These are phyloP conservation scores for Felis chaus DNA, from an alignment of 2,113 vertebrate genomes.

Conservation along the genomic window DNA sequence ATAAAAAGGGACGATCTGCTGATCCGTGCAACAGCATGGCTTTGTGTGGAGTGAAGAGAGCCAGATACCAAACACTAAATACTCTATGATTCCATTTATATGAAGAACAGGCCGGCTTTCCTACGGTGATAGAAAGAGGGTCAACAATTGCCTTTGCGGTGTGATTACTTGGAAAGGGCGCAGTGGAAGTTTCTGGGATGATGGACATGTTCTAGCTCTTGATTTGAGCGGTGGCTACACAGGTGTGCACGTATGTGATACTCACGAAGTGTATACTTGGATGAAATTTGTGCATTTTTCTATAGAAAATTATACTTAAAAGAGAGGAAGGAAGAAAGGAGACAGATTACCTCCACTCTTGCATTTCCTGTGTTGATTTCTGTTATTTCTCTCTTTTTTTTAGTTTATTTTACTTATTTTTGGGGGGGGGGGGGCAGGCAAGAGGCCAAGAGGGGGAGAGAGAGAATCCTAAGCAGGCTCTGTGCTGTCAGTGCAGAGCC, in stretches of 20 bases:
- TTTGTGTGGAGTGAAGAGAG: not conserved
- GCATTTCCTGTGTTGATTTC: not conserved
- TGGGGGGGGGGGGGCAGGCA: no score
- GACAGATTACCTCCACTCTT: not conserved
- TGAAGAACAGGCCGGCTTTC: not conserved
- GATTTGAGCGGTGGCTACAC: not conserved
- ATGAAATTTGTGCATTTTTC: not conserved
- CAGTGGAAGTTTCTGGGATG: not conserved
- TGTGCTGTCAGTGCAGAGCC: no score
- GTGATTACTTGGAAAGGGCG: not conserved
- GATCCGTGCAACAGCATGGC: fast-evolving
- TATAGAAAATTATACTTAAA: not conserved
- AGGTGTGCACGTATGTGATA: not conserved
- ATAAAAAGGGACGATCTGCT: no score
- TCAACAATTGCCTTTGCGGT: fast-evolving
- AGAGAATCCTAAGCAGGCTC: no score
- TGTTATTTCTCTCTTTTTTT: not conserved
- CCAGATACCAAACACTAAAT: fast-evolving
- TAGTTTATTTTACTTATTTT: no score
- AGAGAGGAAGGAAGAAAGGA: not conserved
- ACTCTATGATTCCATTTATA: fast-evolving
- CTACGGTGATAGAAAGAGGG: not conserved
- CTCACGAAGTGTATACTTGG: not conserved
- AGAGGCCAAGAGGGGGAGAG: no score
- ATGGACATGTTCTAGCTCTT: not conserved